Conservation (phyloP, 2,113 vertebrate genomes). For the Mus spicilegus region DNA sequence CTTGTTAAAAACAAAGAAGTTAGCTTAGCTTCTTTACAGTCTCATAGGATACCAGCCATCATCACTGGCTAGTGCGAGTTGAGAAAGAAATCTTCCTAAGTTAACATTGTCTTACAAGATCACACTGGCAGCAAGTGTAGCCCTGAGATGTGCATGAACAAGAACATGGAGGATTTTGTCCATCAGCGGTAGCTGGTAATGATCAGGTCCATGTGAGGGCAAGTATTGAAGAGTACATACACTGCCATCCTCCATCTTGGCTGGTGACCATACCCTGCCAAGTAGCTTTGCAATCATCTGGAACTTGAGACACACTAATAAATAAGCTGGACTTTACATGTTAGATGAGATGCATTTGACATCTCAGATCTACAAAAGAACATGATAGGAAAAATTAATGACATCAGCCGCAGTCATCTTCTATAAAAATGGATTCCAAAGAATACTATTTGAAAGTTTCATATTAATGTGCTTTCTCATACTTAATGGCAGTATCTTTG, state of each 20-base stretch:
- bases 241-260: not conserved
- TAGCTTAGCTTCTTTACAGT: not conserved
- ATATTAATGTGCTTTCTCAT: not conserved
- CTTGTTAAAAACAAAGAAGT: not conserved
- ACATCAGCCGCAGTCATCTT: not conserved
- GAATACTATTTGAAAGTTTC: not conserved
- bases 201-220: not conserved
- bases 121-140: not conserved
- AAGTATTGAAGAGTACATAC: not conserved
- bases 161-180: not conserved
- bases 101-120: not conserved
- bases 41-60: not conserved
- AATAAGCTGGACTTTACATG: not conserved
- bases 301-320: not conserved
- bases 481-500: not conserved
- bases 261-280: not conserved
- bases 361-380: not conserved
- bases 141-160: not conserved
- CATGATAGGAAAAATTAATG: not conserved
- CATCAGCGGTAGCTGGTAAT: not conserved
- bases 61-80: not conserved
- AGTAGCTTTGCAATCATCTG: not conserved
- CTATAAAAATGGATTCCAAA: slow-evolving; percentile 35
- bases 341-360: not conserved
- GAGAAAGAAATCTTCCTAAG: not conserved